Evolutionary conservation across 2,888 invertebrate genomes (phyloP).

Genomic region (Drosophila acutilabella): DNA sequence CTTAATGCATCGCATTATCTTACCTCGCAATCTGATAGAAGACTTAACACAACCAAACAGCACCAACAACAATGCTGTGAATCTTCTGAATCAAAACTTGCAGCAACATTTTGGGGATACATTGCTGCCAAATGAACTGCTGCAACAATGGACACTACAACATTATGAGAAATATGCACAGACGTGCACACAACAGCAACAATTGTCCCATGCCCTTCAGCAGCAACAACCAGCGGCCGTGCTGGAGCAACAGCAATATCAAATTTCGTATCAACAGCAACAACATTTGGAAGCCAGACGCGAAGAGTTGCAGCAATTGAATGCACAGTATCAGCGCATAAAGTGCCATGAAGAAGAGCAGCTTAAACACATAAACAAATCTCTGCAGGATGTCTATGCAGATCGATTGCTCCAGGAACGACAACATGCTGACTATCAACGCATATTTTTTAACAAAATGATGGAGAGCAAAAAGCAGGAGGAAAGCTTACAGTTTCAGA

Average conservation of each 20-base stretch:
- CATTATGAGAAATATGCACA: conserved; percentile 1
- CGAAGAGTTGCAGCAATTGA: conserved; percentile 56
- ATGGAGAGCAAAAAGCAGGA: conserved; percentile 54
- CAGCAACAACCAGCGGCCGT: conserved; percentile 21
- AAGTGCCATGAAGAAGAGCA: conserved; percentile 52
- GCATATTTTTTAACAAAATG: conserved; percentile 60
- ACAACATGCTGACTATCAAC: conserved; percentile 63
- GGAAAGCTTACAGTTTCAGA: conserved; percentile 34
- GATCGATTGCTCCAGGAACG: conserved; percentile 46
- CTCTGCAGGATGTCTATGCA: conserved; percentile 35
- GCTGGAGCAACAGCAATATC: conserved; percentile 32
- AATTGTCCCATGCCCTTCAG: background rate
- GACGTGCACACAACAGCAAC: conserved; percentile 17
- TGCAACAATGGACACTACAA: conserved; percentile 27
- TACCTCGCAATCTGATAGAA: conserved; percentile 18
- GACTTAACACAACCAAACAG: background rate
- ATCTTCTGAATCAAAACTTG: conserved; percentile 16
- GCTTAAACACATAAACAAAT: conserved; percentile 28
- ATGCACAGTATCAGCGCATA: conserved; percentile 37
- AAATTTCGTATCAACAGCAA: conserved; percentile 24
- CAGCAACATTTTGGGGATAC: conserved; percentile 14
- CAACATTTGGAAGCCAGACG: conserved; percentile 15
- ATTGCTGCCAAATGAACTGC: background rate
- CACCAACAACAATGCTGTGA: conserved; percentile 7
- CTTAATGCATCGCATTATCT: conserved; percentile 23